phyloP scores from a whole-genome alignment of 2,888 invertebrate genomes.

The Eumerus sabulonum region DNA sequence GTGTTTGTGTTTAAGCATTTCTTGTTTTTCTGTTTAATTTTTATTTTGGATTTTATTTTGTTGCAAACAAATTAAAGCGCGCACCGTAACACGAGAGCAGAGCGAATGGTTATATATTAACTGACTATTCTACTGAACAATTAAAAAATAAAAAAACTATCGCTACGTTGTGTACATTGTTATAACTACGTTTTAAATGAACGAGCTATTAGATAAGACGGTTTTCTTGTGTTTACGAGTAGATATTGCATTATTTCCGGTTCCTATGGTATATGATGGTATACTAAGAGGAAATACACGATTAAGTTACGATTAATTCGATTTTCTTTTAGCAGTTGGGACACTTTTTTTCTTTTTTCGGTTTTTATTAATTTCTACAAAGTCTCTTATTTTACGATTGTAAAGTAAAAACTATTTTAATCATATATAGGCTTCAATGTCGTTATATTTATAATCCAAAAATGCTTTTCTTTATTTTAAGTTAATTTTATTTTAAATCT shows the following conservation, averaged over 20 bases:
- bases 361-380: constrained; percentile 26
- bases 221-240: no score
- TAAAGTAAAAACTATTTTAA: no score
- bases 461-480: constrained; percentile 4
- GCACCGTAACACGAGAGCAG: constrained; percentile 16
- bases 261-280: background rate
- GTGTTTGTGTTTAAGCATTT: no score
- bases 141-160: no score
- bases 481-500: constrained; percentile 42
- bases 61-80: constrained; percentile 6
- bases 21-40: no score
- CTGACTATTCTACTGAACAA: background rate
- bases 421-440: background rate
- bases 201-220: background rate
- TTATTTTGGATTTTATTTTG: background rate
- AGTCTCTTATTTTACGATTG: constrained; percentile 36
- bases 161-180: no score
- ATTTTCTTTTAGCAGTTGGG: constrained; percentile 1
- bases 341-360: constrained; percentile 10
- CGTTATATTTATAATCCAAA: constrained; percentile 15
- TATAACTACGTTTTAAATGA: background rate
- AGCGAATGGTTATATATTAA: background rate
- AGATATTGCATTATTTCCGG: constrained; percentile 35
- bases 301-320: no score
- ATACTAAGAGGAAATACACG: constrained; percentile 7